Percentiles rank a stretch among this genome's conserved stretches.
phyloP scores from a whole-genome alignment of 2,113 vertebrate genomes.

The Echinops telfairi region DNA sequence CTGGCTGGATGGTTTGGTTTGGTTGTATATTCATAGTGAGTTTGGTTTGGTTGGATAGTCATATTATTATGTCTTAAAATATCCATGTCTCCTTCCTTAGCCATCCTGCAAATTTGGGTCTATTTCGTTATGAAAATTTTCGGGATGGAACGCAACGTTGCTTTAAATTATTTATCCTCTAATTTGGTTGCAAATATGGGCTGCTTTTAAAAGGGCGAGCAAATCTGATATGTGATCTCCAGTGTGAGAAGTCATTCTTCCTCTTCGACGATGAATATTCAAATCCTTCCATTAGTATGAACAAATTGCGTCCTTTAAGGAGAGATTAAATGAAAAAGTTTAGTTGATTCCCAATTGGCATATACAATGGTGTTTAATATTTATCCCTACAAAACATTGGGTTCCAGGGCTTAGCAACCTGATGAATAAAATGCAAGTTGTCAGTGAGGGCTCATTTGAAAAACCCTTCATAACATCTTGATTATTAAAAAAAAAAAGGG shows the following conservation, averaged over 20 bases:
- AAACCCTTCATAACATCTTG: conserved; percentile 57
- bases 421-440: conserved; percentile 60
- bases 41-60: neutral
- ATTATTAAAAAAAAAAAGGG: conserved; percentile 67
- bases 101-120: conserved; percentile 22
- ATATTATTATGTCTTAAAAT: neutral
- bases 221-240: conserved; percentile 53
- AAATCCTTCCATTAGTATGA: conserved; percentile 36
- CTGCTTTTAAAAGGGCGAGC: conserved; percentile 43
- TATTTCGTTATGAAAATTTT: conserved; percentile 37
- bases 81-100: neutral
- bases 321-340: conserved; percentile 50
- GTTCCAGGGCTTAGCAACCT: neutral
- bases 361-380: conserved; percentile 47
- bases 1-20: no score
- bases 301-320: conserved; percentile 48
- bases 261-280: conserved; percentile 52
- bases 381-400: conserved; percentile 37
- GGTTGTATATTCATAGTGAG: no score
- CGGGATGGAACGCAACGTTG: neutral
- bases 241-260: conserved; percentile 28
- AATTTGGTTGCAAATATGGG: conserved; percentile 47
- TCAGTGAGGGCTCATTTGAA: neutral
- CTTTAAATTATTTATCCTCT: conserved; percentile 43
- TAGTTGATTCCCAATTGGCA: conserved; percentile 45